Evolutionary conservation across 2,888 invertebrate species (phyloP), one percentile per base, ranked within the genome.

Genomic region (Cryptocephalus moraei): DNA sequence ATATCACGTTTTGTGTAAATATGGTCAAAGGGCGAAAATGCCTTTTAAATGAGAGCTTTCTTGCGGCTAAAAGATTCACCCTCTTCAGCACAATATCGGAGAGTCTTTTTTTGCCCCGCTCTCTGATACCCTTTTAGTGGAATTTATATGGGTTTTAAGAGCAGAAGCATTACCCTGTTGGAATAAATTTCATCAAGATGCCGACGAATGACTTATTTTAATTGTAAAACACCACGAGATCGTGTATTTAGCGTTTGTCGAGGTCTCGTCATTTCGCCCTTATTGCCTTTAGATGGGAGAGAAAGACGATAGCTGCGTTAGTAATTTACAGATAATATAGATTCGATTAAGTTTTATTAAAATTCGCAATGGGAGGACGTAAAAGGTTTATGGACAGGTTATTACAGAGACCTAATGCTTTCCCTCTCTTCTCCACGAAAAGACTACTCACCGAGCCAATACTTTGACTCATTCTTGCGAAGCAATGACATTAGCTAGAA

Each of bases 131-230:
- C 50, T 51, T 51, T 53, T 51, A 53, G 49, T 46, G 49, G 49
- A 53, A 53, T 53, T 50, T 53, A 53, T 53, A 53, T 49, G 47
- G 50, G 49, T 49, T 53, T 49, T 51, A 53, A 53, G 48, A 53
- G 53, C 46, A 51, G 49, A 53, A 43, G 49, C 53, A 50, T 53
- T 53, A 53, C 47, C 50, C 47, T 43, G 45, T 33, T 32, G 32
- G 53, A 51, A 53, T 53, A 53, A 53, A 53, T 53, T 53, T 53
- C 39, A 50, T 53, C 53, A 49, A 49, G 51, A 49, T 49, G 48
- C 39, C 49, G 40, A 44, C 38, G 48, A 38, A 44, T 45, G 48
- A 49, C 53, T 51, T 50, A 53, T 53, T 53, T 53, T 49, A 53
- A 53, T 53, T 51, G 53, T 53, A 51, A 53, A 51, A 51, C 51